phyloP scores from a whole-genome alignment of 1,140 invertebrate genomes.

The Orchesella cincta region DNA sequence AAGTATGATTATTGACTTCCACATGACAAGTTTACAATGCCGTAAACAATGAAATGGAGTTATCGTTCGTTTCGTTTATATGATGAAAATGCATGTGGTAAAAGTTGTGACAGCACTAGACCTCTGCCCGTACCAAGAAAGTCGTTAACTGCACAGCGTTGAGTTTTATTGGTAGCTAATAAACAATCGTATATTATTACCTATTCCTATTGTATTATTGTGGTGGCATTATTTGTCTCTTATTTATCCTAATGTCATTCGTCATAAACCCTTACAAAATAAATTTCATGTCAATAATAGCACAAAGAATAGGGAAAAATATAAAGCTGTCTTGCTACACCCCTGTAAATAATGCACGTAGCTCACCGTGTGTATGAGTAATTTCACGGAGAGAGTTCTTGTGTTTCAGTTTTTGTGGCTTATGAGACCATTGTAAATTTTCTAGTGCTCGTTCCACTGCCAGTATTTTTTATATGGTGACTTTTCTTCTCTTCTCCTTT shows the following conservation, averaged over 20 bases:
- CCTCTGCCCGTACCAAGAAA: background rate
- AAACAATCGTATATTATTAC: constrained; percentile 14
- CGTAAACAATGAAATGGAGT: background rate
- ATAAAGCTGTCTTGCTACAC: too few relatives aligned
- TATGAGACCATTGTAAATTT: constrained; percentile 19
- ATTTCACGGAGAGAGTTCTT: background rate
- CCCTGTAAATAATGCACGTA: too few relatives aligned
- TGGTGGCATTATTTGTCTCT: background rate
- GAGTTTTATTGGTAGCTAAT: background rate
- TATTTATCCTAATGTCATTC: background rate
- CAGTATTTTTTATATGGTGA: constrained; percentile 11
- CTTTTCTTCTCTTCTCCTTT: constrained; percentile 4
- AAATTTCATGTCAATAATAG: too few relatives aligned
- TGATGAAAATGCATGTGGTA: too few relatives aligned
- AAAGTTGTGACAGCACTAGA: background rate
- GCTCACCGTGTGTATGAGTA: constrained; percentile 9
- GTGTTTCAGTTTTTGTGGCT: background rate
- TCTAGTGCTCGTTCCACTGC: too few relatives aligned
- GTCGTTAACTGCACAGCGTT: background rate
- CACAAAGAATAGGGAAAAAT: too few relatives aligned
- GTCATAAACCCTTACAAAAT: background rate
- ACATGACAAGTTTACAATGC: background rate
- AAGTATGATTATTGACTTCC: background rate
- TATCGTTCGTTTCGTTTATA: too few relatives aligned
- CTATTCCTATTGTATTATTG: background rate